A percentile compares a stretch with the other conserved stretches of the same genome.
These are phyloP conservation scores for Aurelia coerulea DNA, from an alignment of 30 jellyfish, hydroid and myxozoan genomes.

Conservation along the genomic window DNA sequence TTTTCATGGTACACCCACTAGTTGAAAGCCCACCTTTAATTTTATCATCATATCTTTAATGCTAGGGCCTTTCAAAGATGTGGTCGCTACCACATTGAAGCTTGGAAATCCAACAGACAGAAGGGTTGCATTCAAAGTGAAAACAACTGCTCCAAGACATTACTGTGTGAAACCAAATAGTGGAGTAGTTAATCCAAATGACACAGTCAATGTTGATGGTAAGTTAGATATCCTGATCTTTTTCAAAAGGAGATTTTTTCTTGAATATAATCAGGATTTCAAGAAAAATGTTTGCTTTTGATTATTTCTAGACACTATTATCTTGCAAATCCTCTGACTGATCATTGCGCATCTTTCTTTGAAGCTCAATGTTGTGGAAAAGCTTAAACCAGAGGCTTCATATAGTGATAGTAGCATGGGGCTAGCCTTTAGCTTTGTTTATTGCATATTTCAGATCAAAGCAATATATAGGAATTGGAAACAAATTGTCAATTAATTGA, in stretches of 20 bases:
- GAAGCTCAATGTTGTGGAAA: neutral
- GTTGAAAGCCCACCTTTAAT: too few species aligned
- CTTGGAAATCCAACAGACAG: slow-evolving; percentile 85
- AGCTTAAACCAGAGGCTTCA: too few species aligned
- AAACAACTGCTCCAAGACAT: slow-evolving; percentile 97
- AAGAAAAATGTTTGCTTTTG: neutral
- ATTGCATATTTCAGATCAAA: too few species aligned
- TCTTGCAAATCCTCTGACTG: neutral
- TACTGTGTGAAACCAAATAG: slow-evolving; percentile 96
- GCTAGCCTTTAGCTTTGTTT: too few species aligned
- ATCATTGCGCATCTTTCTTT: neutral
- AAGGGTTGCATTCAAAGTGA: slow-evolving; percentile 86
- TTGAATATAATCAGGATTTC: neutral
- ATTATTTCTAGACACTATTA: too few species aligned
- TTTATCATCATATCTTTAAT: neutral
- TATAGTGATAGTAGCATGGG: too few species aligned
- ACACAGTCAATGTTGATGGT: slow-evolving; percentile 90
- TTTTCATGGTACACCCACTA: too few species aligned
- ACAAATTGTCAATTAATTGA: too few species aligned
- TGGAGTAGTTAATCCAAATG: slow-evolving; percentile 81
- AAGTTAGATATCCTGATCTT: neutral
- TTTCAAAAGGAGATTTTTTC: neutral
- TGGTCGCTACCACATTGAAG: slow-evolving; percentile 85
- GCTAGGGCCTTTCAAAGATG: slow-evolving; percentile 96
- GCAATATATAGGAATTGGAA: too few species aligned